Evolutionary conservation across 2,888 invertebrate species (phyloP), one percentile per base, ranked within the genome.

Genomic region (Pristionchus fissidentatus): DNA sequence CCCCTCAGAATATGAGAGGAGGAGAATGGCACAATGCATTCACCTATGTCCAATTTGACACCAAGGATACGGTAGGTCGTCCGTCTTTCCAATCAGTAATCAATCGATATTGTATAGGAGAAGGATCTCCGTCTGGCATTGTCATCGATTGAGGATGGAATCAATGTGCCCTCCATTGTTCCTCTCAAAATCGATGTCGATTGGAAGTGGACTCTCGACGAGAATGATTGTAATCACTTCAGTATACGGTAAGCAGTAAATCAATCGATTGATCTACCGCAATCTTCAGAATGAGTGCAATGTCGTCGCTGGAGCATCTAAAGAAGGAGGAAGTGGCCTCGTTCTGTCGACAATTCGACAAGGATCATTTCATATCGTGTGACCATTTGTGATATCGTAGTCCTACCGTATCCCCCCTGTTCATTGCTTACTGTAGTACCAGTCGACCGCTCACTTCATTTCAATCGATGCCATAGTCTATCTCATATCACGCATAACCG

Each of bases 131-230:
- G 29, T 5, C 41, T 81, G 1, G 29, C 60, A 7, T 29, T 81
- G 22, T 35, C 80, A 0, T 81, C 80, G 0, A 26, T 43, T 5
- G 62, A 81, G 15, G 62, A 81, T 41, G 43, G 60, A 41, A 38
- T 81, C 5, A 52, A 29, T 15, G 46, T 81, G 19, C 80, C 80
- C 79, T 83, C 87, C 7, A 85, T 89, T n/a, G 78, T 88, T 19
- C 89, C 89, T 10, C 80, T 89, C 52, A 87, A 87, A 82, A 88
- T 89, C 22, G 89, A 89, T 78, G 86, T 88, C 1, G 89, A 89
- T 70, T 89, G 89, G 89, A 84, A 84, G 60, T 89, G 89, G 89
- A 87, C 86, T 46, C 66, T 84, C 43, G 86, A 85, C 32, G 85
- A 86, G 32, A 62, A 83, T 26, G 87, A 86, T 3, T 89, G 89